Conservation (phyloP, 2,797 vertebrate genomes). For the Lophius americanus region DNA sequence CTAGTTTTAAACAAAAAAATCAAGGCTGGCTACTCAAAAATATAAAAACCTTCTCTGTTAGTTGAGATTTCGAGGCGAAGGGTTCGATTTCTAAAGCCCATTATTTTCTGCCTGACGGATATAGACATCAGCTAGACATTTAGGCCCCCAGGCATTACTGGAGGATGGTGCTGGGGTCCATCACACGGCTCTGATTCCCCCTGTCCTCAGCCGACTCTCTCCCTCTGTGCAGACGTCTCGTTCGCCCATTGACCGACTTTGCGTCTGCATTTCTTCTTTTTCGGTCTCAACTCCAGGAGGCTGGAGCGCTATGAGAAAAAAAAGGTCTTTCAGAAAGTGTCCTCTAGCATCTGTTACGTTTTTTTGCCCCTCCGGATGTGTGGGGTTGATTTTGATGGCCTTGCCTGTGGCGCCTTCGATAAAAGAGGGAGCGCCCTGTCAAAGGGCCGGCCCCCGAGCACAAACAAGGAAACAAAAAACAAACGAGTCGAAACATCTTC, state of each 20-base stretch:
- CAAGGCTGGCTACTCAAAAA: slow-evolving; percentile 33
- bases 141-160: slow-evolving; percentile 71
- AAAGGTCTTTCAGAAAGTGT: slow-evolving; percentile 48
- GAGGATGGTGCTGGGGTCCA: slow-evolving; percentile 60
- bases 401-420: slow-evolving; percentile 54
- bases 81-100: slow-evolving; percentile 71
- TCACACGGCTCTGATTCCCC: slow-evolving; percentile 65
- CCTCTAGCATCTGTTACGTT: slow-evolving; percentile 49
- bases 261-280: slow-evolving; percentile 39
- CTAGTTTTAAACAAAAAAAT: too few relatives aligned
- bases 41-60: slow-evolving; percentile 57
- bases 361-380: slow-evolving; percentile 49
- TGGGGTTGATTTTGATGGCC: slow-evolving; percentile 38
- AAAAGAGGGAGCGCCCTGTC: slow-evolving; percentile 65
- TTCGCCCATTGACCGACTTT: slow-evolving; percentile 40
- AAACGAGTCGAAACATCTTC: slow-evolving; percentile 27
- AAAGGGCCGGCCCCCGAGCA: slow-evolving; percentile 64
- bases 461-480: slow-evolving; percentile 54
- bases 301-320: slow-evolving; percentile 50
- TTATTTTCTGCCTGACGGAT: slow-evolving; percentile 74
- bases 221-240: slow-evolving; percentile 34
- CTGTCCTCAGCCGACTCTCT: slow-evolving; percentile 51
- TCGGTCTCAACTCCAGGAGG: slow-evolving; percentile 22
- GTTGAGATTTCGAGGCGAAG: slow-evolving; percentile 61
- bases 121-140: slow-evolving; percentile 76